Conservation (phyloP, 2,888 invertebrate genomes). For the Apamea crenata region DNA sequence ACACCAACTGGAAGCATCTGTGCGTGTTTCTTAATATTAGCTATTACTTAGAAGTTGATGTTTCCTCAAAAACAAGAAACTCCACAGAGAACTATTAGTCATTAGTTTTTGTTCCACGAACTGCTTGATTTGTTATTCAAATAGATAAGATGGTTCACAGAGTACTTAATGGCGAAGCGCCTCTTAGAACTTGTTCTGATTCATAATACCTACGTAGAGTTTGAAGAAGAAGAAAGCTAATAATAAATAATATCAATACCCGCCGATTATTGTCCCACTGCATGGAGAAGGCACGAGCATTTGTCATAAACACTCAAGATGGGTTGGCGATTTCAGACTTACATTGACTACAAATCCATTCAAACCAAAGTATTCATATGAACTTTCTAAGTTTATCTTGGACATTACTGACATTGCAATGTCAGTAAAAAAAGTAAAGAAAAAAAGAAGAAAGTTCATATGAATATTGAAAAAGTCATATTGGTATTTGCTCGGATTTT, state of each 20-base stretch:
- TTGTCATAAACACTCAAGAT: background rate
- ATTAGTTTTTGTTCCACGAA: conserved; percentile 40
- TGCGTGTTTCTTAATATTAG: conserved; percentile 10
- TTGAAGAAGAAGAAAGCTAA: background rate
- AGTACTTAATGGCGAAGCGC: background rate
- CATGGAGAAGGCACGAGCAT: background rate
- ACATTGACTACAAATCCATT: background rate
- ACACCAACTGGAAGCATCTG: background rate
- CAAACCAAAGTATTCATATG: too few relatives aligned
- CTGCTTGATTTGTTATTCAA: conserved; percentile 33
- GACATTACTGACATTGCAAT: too few relatives aligned
- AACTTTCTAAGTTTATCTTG: too few relatives aligned
- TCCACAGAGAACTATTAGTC: conserved; percentile 18
- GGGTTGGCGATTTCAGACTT: background rate
- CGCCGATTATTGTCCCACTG: background rate
- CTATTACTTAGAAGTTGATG: conserved; percentile 8
- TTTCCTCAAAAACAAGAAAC: conserved; percentile 25
- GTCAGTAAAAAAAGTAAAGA: too few relatives aligned
- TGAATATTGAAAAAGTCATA: background rate
- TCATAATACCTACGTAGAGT: background rate
- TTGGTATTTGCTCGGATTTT: background rate
- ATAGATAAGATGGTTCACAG: conserved; percentile 25
- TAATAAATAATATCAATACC: background rate
- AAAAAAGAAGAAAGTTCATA: too few relatives aligned
- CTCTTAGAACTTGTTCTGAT: conserved; percentile 1